Evolutionary conservation across 2,797 vertebrate species (phyloP).

Genomic region (Anniella stebbinsi): DNA sequence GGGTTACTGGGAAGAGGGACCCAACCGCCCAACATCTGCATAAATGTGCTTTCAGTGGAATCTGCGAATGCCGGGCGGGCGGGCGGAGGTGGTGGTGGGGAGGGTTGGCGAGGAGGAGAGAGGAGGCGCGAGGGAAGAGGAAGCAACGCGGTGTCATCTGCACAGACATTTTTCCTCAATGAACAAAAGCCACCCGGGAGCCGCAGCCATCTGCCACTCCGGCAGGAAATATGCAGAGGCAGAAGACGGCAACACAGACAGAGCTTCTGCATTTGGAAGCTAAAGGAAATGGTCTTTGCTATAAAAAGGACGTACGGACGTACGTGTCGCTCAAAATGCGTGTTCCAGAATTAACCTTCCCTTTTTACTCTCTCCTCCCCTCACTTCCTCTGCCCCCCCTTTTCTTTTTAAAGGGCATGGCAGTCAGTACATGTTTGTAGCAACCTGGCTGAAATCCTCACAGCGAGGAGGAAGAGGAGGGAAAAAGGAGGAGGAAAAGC

Average conservation of each 20-base stretch:
- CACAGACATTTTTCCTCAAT: neutral
- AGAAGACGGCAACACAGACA: neutral
- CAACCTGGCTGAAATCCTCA: neutral
- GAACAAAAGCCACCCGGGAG: constrained; percentile 5
- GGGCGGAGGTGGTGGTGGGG: neutral
- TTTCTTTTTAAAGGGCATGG: neutral
- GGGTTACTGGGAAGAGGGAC: constrained; percentile 15
- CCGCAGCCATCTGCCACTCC: neutral
- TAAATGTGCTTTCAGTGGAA: neutral
- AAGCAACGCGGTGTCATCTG: rapidly evolving
- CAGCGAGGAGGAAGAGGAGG: neutral
- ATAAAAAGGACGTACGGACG: constrained; percentile 21
- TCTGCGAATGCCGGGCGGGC: rapidly evolving
- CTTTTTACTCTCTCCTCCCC: neutral
- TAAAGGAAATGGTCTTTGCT: neutral
- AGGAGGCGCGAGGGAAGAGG: neutral
- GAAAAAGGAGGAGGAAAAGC: neutral
- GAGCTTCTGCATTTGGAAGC: neutral
- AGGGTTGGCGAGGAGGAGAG: rapidly evolving
- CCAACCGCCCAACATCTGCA: rapidly evolving
- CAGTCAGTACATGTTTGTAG: neutral
- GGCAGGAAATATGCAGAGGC: constrained; percentile 9
- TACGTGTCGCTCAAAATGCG: neutral
- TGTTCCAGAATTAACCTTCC: neutral
- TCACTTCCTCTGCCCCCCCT: neutral